Evolutionary conservation across 2,888 invertebrate genomes (phyloP), one percentile per base, ranked within the genome.

Genomic region (Xanthia togata): DNA sequence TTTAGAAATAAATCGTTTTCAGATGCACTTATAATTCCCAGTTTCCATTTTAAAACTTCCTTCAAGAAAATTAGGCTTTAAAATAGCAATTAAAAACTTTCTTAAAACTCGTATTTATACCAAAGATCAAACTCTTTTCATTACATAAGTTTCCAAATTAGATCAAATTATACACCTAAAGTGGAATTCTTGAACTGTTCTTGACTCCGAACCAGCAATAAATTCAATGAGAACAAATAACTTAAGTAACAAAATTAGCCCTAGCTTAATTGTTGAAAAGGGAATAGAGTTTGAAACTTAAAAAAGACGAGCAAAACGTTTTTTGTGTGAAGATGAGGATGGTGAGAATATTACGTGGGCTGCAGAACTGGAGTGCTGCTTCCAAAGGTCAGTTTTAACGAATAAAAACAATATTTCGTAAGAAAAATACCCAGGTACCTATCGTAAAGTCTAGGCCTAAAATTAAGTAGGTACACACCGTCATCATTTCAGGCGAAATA

Each of bases 201-300:
- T 89, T 90, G 88, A 89, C 89, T 90, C 89, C 87, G 85, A 90
- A 90, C 92, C 87, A 91, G 93, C 92, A 93, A 94, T 95, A 95
- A 95, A 95, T 94, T 93, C 91, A 91, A 90, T 91, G 90, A 91
- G 92, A 95, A 94, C 94, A 94, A 94, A 94, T 94, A 95, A 93
- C 92, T 94, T 89, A 89, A 92, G 91, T 92, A 90, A 90, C 91
- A 91, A 93, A 93, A 94, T 95, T 94, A 93, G 91, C 91, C 92
- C 85, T 89, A 90, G 92, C 91, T 91, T 94, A 93, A 94, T 94
- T 93, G 93, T 91, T 90, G 91, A 86, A 88, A 86, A 90, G 93
- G 92, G 93, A 93, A 92, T 93, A 91, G 90, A 91, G 90, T 91
- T 91, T 89, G 84, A 83, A 90, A 91, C 88, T 91, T 85, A 76